Conservation (phyloP, 2,113 vertebrate species). For the Gasterosteus aculeatus region DNA sequence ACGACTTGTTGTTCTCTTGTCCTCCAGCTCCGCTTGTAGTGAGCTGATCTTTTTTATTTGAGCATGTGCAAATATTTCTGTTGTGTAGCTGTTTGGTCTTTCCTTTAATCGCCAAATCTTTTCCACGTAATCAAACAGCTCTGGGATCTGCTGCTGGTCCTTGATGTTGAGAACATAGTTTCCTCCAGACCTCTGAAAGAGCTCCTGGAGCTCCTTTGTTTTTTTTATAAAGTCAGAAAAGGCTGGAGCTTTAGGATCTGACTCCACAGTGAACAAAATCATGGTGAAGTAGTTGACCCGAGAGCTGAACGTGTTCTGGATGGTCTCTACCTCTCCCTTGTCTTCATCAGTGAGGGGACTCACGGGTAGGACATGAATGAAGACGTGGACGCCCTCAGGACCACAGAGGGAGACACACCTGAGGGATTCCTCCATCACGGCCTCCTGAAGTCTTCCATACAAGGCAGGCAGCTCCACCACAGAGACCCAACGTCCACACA, state of each 20-base stretch:
- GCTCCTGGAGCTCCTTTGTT: constrained; percentile 8
- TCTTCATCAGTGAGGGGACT: too few species aligned
- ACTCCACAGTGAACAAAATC: constrained; percentile 4
- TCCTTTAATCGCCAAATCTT: background rate
- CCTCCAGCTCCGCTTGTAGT: too few species aligned
- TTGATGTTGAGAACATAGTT: constrained; percentile 30
- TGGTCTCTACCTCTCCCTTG: too few species aligned
- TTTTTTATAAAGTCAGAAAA: background rate
- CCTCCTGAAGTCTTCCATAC: constrained; percentile 20
- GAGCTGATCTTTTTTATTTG: background rate
- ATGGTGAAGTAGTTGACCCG: too few species aligned
- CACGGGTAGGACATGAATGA: too few species aligned
- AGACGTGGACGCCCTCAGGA: constrained; percentile 11
- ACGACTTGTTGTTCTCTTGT: too few species aligned
- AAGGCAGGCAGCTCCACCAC: constrained; percentile 42
- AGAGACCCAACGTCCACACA: constrained; percentile 9
- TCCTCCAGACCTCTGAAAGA: constrained; percentile 6
- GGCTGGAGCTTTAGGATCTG: too few species aligned
- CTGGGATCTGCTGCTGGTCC: constrained; percentile 34
- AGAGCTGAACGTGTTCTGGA: too few species aligned
- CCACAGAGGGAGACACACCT: constrained; percentile 29
- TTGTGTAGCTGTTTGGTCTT: background rate
- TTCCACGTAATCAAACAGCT: constrained; percentile 18
- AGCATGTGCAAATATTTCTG: background rate
- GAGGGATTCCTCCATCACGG: constrained; percentile 12